Evolutionary conservation across 2,797 vertebrate species (phyloP).

Genomic region (Sebastes reedi): DNA sequence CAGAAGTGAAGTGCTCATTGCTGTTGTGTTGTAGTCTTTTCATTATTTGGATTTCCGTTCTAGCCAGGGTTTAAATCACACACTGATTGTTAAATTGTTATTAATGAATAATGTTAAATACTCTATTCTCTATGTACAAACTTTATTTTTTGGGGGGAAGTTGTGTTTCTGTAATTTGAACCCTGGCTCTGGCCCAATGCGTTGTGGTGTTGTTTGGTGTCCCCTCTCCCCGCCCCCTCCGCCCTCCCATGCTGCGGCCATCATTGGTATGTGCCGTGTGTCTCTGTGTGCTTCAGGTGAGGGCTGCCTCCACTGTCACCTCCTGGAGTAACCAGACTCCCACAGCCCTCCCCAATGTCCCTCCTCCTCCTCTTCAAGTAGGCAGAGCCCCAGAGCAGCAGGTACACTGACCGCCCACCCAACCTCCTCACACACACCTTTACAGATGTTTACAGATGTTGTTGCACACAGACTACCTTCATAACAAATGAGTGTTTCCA

Average conservation of each 20-base stretch:
- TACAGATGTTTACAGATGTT: background rate
- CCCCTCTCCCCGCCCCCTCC: too few relatives aligned
- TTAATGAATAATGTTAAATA: background rate
- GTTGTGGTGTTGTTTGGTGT: constrained; percentile 6
- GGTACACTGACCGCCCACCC: constrained; percentile 82
- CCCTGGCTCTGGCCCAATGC: constrained; percentile 24
- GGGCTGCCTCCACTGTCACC: constrained; percentile 97
- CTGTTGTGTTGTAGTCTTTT: constrained; percentile 7
- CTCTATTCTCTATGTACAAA: background rate
- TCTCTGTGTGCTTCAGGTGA: constrained; percentile 97
- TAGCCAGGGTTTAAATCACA: constrained; percentile 45
- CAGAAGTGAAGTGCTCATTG: background rate
- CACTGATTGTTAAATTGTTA: background rate
- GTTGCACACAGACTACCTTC: background rate
- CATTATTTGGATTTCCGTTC: background rate
- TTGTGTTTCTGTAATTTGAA: constrained; percentile 44
- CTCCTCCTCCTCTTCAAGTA: constrained; percentile 84
- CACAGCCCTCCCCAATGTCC: constrained; percentile 95
- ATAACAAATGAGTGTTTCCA: background rate
- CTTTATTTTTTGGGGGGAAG: background rate
- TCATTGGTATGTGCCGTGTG: constrained; percentile 70
- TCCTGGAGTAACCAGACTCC: constrained; percentile 99
- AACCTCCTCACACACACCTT: constrained; percentile 10
- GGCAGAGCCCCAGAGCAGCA: constrained; percentile 91
- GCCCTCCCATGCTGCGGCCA: constrained; percentile 10